These are phyloP conservation scores for Dicaeum eximium DNA, from an alignment of 2,113 vertebrate species.

Conservation along the genomic window DNA sequence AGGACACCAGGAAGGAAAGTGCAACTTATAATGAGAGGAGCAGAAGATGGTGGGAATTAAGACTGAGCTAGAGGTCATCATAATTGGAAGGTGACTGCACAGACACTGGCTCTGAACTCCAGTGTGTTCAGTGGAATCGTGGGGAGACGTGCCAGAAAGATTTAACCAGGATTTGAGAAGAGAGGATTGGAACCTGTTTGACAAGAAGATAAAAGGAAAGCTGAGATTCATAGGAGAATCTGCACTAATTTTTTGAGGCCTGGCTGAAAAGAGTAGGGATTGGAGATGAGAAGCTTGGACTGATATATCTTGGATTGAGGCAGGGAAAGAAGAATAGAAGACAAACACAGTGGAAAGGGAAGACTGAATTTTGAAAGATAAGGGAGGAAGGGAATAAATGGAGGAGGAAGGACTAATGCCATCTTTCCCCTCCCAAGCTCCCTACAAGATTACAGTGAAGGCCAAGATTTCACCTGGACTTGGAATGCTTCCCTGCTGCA, in stretches of 20 bases:
- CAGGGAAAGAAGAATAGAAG: background rate
- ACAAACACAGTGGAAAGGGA: background rate
- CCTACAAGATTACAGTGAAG: background rate
- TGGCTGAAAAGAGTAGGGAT: background rate
- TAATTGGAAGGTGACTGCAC: background rate
- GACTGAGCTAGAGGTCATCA: rapidly evolving
- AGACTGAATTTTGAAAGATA: background rate
- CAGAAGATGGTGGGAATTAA: background rate
- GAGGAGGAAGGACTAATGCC: background rate
- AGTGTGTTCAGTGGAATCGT: background rate
- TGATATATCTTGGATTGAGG: rapidly evolving
- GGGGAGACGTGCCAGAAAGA: background rate
- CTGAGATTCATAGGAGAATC: background rate
- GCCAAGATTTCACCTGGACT: background rate
- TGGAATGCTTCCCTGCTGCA: background rate
- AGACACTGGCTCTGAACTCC: background rate
- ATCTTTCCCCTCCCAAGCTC: background rate
- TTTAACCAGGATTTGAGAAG: background rate
- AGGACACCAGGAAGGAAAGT: background rate
- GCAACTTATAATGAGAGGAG: background rate
- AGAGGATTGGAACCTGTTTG: background rate
- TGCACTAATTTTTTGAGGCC: background rate
- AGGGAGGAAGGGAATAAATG: background rate
- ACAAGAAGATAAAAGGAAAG: background rate
- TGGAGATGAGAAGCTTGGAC: background rate